These are phyloP conservation scores for Trachelipus rathkii DNA, from an alignment of 1,140 invertebrate species.

Conservation along the genomic window DNA sequence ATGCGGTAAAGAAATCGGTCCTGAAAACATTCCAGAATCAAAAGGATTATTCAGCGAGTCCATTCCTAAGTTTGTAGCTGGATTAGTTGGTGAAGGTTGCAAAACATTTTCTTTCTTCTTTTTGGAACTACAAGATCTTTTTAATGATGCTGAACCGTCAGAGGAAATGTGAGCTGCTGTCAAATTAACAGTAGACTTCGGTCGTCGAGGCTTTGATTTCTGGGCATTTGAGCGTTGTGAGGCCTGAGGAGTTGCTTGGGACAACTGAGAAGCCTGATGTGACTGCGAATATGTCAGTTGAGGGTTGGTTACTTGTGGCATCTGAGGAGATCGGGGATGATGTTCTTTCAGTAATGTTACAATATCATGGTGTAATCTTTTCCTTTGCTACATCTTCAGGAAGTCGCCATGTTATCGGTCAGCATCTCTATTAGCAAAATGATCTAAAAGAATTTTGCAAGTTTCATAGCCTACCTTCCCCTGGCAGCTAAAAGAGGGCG, in stretches of 20 bases:
- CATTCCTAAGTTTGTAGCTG: slow-evolving; percentile 10
- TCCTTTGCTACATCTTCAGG: slow-evolving; percentile 88
- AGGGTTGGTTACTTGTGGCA: slow-evolving; percentile 50
- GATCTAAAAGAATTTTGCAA: slow-evolving; percentile 82
- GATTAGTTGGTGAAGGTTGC: slow-evolving; percentile 3
- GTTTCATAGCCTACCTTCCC: slow-evolving; percentile 91
- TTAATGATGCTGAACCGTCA: slow-evolving; percentile 30
- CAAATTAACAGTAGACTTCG: slow-evolving; percentile 44
- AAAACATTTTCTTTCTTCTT: slow-evolving; percentile 37
- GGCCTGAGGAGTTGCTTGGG: slow-evolving; percentile 71
- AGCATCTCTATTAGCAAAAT: slow-evolving; percentile 92
- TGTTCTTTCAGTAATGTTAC: slow-evolving; percentile 86
- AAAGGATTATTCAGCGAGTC: not conserved
- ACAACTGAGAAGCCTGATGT: slow-evolving; percentile 61
- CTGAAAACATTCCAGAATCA: slow-evolving; percentile 55
- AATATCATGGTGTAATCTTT: slow-evolving; percentile 86
- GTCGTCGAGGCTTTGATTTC: slow-evolving; percentile 47
- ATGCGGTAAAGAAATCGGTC: slow-evolving; percentile 70
- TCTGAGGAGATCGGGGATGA: slow-evolving; percentile 72
- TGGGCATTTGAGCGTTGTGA: slow-evolving; percentile 54
- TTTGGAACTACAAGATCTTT: slow-evolving; percentile 37
- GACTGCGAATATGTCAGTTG: slow-evolving; percentile 53
- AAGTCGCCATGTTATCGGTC: slow-evolving; percentile 92
- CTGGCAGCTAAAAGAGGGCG: slow-evolving; percentile 88
- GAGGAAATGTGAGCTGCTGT: slow-evolving; percentile 32